A percentile compares a stretch with the other conserved stretches of the same genome.
These are phyloP conservation scores for Pygmarrhopalites habei DNA, from an alignment of 1,140 invertebrate genomes.

Conservation along the genomic window DNA sequence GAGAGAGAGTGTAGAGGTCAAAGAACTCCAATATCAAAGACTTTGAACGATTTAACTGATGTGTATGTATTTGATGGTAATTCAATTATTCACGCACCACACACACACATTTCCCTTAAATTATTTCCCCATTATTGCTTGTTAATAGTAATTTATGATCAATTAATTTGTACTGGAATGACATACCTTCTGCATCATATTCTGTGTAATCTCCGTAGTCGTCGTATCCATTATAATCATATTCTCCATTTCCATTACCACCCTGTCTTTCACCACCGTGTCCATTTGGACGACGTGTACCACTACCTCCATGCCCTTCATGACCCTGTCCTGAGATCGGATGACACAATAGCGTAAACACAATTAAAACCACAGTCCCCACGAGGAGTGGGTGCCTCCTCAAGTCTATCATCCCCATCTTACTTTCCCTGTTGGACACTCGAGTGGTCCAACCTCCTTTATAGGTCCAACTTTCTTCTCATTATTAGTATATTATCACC, in stretches of 20 bases:
- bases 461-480: not conserved
- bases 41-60: constrained; percentile 5
- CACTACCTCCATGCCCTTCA: constrained; percentile 8
- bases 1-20: not conserved
- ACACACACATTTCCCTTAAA: not conserved
- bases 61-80: not conserved
- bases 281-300: constrained; percentile 8
- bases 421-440: not conserved
- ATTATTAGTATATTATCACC: constrained; percentile 3
- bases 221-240: constrained; percentile 35
- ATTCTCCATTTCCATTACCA: constrained; percentile 25
- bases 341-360: constrained; percentile 26
- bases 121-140: too few species aligned
- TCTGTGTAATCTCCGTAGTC: constrained; percentile 33
- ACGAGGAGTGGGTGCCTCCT: not conserved
- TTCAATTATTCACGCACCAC: not conserved
- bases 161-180: not conserved
- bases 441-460: not conserved
- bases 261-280: constrained; percentile 7
- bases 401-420: not conserved
- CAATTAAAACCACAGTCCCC: constrained; percentile 14
- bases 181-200: constrained; percentile 15
- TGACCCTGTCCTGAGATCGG: constrained; percentile 30
- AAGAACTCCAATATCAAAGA: constrained; percentile 15
- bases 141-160: not conserved